phyloP scores from a whole-genome alignment of 2,797 vertebrate species.

The Falco columbarius region DNA sequence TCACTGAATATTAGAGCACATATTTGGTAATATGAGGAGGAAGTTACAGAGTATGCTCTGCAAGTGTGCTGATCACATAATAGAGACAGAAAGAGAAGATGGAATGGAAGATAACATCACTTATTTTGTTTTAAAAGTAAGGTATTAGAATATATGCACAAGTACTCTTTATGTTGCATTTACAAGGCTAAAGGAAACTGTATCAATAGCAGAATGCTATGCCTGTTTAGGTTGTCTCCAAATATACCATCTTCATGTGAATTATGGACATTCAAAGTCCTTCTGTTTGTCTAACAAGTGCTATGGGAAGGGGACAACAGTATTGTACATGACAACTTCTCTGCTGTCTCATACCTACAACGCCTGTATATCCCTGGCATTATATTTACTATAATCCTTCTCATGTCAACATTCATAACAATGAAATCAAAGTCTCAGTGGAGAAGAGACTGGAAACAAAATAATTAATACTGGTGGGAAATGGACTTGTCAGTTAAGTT shows the following conservation, averaged over 20 bases:
- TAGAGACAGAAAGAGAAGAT: not conserved
- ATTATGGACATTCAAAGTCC: not conserved
- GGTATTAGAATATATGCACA: not conserved
- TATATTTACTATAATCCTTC: not conserved
- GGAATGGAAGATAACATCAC: not conserved
- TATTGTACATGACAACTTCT: not conserved
- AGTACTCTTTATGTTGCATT: not conserved
- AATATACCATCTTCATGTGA: not conserved
- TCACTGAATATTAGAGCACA: not conserved
- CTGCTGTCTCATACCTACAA: not conserved
- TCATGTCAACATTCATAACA: not conserved
- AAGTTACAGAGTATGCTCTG: not conserved
- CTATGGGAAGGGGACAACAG: not conserved
- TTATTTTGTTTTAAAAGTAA: not conserved
- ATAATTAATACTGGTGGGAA: constrained; percentile 54
- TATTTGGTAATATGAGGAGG: not conserved
- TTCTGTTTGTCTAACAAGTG: not conserved
- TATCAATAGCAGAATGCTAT: not conserved
- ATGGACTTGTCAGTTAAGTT: constrained; percentile 46
- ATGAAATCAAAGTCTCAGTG: not conserved
- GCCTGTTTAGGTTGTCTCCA: not conserved
- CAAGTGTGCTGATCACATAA: not conserved
- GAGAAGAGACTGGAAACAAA: constrained; percentile 30
- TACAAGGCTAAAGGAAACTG: not conserved
- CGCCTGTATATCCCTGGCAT: not conserved